Conservation (phyloP, 2,888 invertebrate species). For the Neoscelio sp. region DNA sequence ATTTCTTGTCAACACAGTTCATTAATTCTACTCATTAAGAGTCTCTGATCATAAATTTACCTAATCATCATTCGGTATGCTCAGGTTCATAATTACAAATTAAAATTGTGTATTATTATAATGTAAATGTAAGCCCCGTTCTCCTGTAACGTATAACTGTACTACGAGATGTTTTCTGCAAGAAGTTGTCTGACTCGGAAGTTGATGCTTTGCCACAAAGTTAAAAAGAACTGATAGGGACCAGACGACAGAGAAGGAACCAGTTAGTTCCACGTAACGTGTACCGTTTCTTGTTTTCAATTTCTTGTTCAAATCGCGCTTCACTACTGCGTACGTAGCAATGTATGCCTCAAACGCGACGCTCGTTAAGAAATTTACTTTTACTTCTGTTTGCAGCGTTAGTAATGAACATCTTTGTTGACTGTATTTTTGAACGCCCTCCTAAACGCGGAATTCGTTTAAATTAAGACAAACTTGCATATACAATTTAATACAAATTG, state of each 20-base stretch:
- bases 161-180: slow-evolving; percentile 8
- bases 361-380: slow-evolving; percentile 54
- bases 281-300: slow-evolving; percentile 53
- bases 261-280: slow-evolving; percentile 63
- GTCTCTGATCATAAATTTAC: background rate
- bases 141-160: slow-evolving; percentile 29
- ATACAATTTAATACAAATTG: slow-evolving; percentile 7
- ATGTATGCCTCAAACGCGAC: slow-evolving; percentile 7
- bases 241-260: slow-evolving; percentile 37
- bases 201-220: slow-evolving; percentile 26
- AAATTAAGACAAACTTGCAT: slow-evolving; percentile 9
- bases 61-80: background rate
- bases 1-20: too few species aligned
- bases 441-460: slow-evolving; percentile 1
- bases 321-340: slow-evolving; percentile 16
- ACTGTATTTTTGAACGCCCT: slow-evolving; percentile 2
- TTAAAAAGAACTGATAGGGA: slow-evolving; percentile 43
- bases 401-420: slow-evolving; percentile 40
- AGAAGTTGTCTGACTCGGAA: slow-evolving; percentile 43
- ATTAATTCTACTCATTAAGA: slow-evolving; percentile 2
- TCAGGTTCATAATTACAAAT: slow-evolving; percentile 16
- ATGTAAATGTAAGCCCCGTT: slow-evolving; percentile 16
- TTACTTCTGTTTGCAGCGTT: slow-evolving; percentile 41
- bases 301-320: slow-evolving; percentile 50
- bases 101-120: slow-evolving; percentile 24